Evolutionary conservation across 2,797 vertebrate genomes (phyloP), one percentile per base, ranked within the genome.

Genomic region (Sebastes trivittatus): DNA sequence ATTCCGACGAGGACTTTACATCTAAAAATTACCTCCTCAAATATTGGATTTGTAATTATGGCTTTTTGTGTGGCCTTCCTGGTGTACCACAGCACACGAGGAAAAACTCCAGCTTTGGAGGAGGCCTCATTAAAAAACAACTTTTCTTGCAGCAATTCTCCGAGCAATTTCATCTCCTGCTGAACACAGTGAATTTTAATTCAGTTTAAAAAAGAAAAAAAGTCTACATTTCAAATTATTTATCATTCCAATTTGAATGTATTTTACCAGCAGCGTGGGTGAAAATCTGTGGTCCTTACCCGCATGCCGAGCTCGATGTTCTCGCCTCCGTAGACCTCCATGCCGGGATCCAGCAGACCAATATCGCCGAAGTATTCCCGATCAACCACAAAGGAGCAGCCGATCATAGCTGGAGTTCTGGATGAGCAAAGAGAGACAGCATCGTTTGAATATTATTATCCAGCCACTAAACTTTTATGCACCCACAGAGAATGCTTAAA

Each of bases 391-490:
- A 99, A 99, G 0, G 98, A 99, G 91, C 98, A 99, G 85, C 98
- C 98, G 1, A 99, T 99, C 98, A 99, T 99, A 30, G 98, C 98
- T 1, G 98, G 98, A 42, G 98, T 99, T 94, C 98, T 99, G 92
- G 38, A 65, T 11, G 29, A 78, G 56, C n/a, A 78, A 42, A 88
- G 52, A 78, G 9, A 81, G 62, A 78, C 27, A 62, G 58, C n/a
- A 13, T 11, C 1, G 18, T 69, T 63, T 80, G 6, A 76, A 56
- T 62, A 56, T 72, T 10, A 60, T 46, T 52, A 84, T 72, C 25
- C 11, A 60, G 36, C 11, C 13, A 58, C 29, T 46, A 16, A 67
- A 81, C n/a, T 25, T 64, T 25, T 16, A 54, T 7, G 30, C 36
- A 59, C 29, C 22, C 20, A 63, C 27, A 69, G 38, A 70, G 36